Conservation (phyloP, 2,888 invertebrate species). For the Ethmia dodecea region DNA sequence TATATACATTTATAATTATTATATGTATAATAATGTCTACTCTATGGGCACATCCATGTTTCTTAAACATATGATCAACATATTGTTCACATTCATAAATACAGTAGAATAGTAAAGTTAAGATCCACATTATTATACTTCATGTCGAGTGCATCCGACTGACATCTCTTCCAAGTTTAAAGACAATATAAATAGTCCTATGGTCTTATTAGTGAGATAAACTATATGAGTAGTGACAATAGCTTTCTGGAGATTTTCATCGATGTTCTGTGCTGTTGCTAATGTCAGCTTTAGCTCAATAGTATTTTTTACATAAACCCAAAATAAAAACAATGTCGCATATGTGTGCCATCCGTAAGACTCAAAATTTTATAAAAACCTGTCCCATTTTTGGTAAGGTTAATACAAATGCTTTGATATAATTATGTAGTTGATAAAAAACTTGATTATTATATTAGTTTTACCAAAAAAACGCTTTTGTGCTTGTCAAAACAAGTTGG, state of each 20-base stretch:
- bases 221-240: slow-evolving; percentile 43
- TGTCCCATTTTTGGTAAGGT: no score
- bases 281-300: slow-evolving; percentile 52
- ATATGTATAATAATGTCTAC: slow-evolving; percentile 9
- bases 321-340: slow-evolving; percentile 23
- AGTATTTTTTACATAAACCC: slow-evolving; percentile 28
- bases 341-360: slow-evolving; percentile 51
- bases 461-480: slow-evolving; percentile 25
- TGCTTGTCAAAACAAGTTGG: slow-evolving; percentile 21
- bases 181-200: no score
- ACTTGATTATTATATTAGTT: slow-evolving; percentile 20
- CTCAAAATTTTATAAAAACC: no score
- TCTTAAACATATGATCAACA: not conserved
- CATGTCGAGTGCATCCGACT: no score
- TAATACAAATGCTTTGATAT: no score
- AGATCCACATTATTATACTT: not conserved
- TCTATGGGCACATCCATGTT: no score
- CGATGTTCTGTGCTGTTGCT: slow-evolving; percentile 38
- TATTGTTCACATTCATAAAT: not conserved
- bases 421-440: no score
- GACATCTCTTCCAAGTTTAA: no score
- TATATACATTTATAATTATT: slow-evolving; percentile 23
- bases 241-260: slow-evolving; percentile 23
- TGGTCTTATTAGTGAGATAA: no score
- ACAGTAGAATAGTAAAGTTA: not conserved